Evolutionary conservation across 2,113 vertebrate species (phyloP), one percentile per base, ranked within the genome.

Genomic region (Phalacrocorax pelagicus): DNA sequence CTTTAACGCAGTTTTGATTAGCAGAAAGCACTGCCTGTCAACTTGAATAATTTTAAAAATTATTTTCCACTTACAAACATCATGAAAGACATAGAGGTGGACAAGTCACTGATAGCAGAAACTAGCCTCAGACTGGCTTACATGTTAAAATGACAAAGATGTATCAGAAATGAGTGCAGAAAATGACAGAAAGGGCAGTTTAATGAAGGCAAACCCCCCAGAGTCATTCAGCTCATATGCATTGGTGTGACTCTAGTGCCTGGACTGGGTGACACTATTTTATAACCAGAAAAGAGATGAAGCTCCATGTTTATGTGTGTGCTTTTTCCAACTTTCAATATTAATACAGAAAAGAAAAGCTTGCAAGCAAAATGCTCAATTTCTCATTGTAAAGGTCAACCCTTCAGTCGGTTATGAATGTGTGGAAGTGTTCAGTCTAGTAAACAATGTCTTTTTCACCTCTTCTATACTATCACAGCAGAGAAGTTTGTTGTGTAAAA

Each of bases 221-320:
- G 10, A 52, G 15, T 38, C 61, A 22, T 29, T 46, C 63, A 30
- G 22, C 21, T 81, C 4, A 1, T 34, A 40, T 1, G 0, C 3
- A 1, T 10, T 29, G 12, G 18, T 32, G 52, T 0, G 11, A 34
- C 17, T 51, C 36, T 24, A 27, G 9, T 21, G 44, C 22, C 40
- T 21, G 42, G 44, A 24, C 19, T 22, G 58, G 10, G 14, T n/a
- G 58, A 38, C 24, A 30, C 14, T 24, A 26, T 26, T 81, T 73
- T 38, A 11, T 9, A 62, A 36, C 21, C 49, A 81, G 30, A 19
- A 10, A 26, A 14, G 22, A 58, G 34, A 36, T 47, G 47, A 47
- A 72, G n/a, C 22, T 54, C 38, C 10, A 4, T 54, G 15, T 34
- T 86, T 86, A 44, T 5, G 8, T 12, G 40, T 58, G 14, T 86